Base-by-base conservation (phyloP, 2,113 vertebrate species). In the human region DNA sequence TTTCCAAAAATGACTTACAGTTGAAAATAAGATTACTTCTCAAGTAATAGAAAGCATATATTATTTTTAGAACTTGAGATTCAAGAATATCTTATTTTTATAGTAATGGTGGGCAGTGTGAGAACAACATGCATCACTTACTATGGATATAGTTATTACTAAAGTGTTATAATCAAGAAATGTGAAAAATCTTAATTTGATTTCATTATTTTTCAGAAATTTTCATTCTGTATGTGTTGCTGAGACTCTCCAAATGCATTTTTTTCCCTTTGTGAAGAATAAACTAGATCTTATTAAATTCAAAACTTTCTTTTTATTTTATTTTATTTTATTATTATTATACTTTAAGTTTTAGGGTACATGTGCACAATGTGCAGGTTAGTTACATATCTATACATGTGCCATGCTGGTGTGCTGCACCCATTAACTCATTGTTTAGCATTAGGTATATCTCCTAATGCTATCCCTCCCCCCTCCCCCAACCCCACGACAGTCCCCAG, bases 1-100 rank as follows among this genome's bases (percentile, higher is more conserved):
- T 97, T 95, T 35, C 30, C 6, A 68, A 55, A 86, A 35, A n/a
- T 64, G 32, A 94, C 35, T 87, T 96, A 81, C 27, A 22, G 50
- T 90, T 81, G 30, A 68, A 96, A 94, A 70, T 88, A 95, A 90
- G 57, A 85, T 78, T 17, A 88, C 73, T 90, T 85, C n/a, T 68
- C 40, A 48, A 55, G 20, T 90, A 85, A 68, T 38, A 90, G 73
- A 66, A 93, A 72, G 32, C 57, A 55, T 35, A 18, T 78, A 52
- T 78, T 79, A 78, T 68, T 70, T 96, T 16, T 78, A 79, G 35
- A 50, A 16, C 7, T 83, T 81, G 52, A 75, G 6, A 10, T 86
- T 79, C 7, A 57, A 91, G 40, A 78, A 40, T 83, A 79, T 32
- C 61, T 80, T 50, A 83, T 48, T 89, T 91, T 86, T 89, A n/a